phyloP scores from a whole-genome alignment of 2,888 invertebrate genomes.

The Sepioteuthis lessoniana region DNA sequence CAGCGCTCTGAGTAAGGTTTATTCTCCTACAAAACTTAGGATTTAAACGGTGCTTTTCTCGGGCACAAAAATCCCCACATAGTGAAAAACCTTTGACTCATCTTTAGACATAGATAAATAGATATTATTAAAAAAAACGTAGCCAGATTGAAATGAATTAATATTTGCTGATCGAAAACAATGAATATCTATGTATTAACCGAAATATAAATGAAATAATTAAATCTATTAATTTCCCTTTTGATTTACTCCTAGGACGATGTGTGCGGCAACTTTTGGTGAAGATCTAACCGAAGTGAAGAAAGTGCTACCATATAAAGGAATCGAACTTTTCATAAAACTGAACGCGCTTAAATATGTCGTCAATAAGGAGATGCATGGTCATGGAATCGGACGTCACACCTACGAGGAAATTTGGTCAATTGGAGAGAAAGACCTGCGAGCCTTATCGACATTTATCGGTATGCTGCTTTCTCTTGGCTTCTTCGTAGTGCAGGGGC shows the following conservation, averaged over 20 bases:
- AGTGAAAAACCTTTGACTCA: no score
- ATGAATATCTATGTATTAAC: no score
- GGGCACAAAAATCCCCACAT: no score
- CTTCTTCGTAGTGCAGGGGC: no score
- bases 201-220: no score
- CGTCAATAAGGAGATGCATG: constrained; percentile 66
- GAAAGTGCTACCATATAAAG: constrained; percentile 56
- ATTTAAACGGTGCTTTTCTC: no score
- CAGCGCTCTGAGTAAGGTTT: no score
- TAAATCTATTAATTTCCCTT: background rate
- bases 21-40: no score
- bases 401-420: constrained; percentile 70
- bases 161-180: no score
- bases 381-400: constrained; percentile 75
- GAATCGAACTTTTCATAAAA: constrained; percentile 62
- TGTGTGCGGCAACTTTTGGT: constrained; percentile 69
- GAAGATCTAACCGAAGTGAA: constrained; percentile 57
- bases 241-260: constrained; percentile 63
- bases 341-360: constrained; percentile 58
- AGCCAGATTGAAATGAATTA: no score
- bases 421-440: constrained; percentile 71
- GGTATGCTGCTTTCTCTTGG: constrained; percentile 60
- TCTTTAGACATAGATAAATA: background rate
- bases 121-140: no score
- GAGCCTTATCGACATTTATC: constrained; percentile 72